These are phyloP conservation scores for Drosophila suzukii DNA, from an alignment of 1,140 invertebrate genomes.

Conservation along the genomic window DNA sequence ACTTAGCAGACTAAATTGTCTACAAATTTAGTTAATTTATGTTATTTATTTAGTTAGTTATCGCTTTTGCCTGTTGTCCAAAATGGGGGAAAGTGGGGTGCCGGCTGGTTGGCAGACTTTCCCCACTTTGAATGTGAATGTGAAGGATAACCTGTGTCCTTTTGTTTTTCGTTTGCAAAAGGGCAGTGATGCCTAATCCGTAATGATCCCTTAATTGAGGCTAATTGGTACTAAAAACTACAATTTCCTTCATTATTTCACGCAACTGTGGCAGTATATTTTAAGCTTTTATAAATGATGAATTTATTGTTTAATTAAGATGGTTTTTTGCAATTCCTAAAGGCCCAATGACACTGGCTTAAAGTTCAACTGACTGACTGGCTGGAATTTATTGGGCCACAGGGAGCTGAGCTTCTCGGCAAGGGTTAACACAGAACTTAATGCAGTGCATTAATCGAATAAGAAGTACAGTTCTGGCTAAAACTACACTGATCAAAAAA, in stretches of 20 bases:
- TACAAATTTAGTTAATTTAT: constrained; percentile 83
- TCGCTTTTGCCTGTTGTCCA: constrained; percentile 51
- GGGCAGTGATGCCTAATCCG: neutral
- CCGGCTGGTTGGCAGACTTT: too few relatives aligned
- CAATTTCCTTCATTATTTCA: neutral
- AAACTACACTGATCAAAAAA: too few relatives aligned
- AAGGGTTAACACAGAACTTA: neutral
- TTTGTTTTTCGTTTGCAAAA: neutral
- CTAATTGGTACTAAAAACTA: neutral
- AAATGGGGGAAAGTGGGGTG: neutral
- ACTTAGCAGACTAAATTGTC: constrained; percentile 80
- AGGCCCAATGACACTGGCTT: neutral
- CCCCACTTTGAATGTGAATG: neutral
- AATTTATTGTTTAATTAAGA: neutral
- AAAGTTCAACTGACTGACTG: neutral
- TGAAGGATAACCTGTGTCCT: neutral
- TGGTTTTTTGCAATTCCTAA: neutral
- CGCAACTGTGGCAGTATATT: too few relatives aligned
- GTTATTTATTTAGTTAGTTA: constrained; percentile 82
- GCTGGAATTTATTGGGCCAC: neutral
- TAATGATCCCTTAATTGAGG: constrained; percentile 25
- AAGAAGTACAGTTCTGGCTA: too few relatives aligned
- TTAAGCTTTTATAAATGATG: neutral
- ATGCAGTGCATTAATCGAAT: neutral
- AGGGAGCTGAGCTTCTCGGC: neutral